These are phyloP conservation scores for Littorina saxatilis DNA, from an alignment of 1,140 invertebrate species.

Conservation along the genomic window DNA sequence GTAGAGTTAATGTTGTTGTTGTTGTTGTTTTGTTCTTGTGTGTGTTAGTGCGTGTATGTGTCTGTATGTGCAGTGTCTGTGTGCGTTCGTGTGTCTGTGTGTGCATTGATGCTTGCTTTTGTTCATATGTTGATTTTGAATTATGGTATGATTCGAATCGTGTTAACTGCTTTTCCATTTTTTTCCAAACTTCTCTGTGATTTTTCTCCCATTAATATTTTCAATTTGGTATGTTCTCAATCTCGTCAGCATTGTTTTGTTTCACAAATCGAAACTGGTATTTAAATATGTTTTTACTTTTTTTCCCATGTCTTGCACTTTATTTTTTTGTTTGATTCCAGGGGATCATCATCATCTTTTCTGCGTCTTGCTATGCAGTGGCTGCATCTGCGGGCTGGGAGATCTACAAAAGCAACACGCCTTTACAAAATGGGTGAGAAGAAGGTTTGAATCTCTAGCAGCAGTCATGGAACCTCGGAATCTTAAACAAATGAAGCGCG, in stretches of 20 bases:
- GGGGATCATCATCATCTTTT: slow-evolving; percentile 49
- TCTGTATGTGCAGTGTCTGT: slow-evolving; percentile 20
- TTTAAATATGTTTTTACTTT: no score
- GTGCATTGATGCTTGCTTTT: slow-evolving; percentile 21
- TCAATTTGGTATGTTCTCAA: no score
- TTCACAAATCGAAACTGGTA: no score
- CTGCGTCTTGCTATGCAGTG: slow-evolving; percentile 55
- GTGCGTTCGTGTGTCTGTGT: background rate
- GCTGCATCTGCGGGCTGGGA: slow-evolving; percentile 44
- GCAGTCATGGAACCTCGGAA: no score
- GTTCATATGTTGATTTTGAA: background rate
- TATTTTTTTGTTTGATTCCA: slow-evolving; percentile 33
- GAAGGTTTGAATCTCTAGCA: no score
- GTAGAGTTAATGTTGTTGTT: background rate
- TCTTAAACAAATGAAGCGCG: no score
- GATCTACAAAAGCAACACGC: slow-evolving; percentile 41
- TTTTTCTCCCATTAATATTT: no score
- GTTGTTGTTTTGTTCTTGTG: slow-evolving; percentile 2
- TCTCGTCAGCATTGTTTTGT: no score
- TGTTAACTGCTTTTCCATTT: no score
- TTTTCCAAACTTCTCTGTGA: no score
- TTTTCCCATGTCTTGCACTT: no score
- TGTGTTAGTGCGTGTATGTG: slow-evolving; percentile 1
- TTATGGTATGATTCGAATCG: background rate
- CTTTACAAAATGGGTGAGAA: slow-evolving; percentile 7